Percentiles rank a stretch among this genome's conserved stretches.
phyloP scores from a whole-genome alignment of 2,797 vertebrate genomes.

The Mallotus villosus region DNA sequence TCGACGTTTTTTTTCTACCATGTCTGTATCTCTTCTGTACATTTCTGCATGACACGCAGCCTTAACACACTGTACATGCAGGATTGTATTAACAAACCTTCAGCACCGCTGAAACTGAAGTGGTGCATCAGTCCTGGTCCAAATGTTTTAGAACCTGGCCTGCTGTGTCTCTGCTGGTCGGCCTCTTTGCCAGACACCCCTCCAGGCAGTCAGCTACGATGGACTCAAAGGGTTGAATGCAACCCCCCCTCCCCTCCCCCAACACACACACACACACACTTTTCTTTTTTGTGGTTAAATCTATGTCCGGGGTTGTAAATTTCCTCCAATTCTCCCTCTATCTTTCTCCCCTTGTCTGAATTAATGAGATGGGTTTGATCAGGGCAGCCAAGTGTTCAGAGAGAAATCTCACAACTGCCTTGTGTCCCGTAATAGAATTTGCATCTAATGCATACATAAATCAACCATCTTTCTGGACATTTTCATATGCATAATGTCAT shows the following conservation, averaged over 20 bases:
- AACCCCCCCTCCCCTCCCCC: slow-evolving; percentile 80
- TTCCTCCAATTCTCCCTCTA: slow-evolving; percentile 93
- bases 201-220: slow-evolving; percentile 27
- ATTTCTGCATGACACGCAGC: too few species aligned
- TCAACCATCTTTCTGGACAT: slow-evolving; percentile 99
- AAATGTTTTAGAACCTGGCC: slow-evolving; percentile 23
- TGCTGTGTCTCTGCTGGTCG: slow-evolving; percentile 36
- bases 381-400: slow-evolving; percentile 99
- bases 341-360: slow-evolving; percentile 99
- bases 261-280: slow-evolving; percentile 3
- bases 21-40: background rate
- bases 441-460: slow-evolving; percentile 99
- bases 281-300: slow-evolving; percentile 70
- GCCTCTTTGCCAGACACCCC: slow-evolving; percentile 40
- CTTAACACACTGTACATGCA: too few species aligned
- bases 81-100: background rate
- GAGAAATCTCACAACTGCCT: slow-evolving; percentile 98
- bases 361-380: slow-evolving; percentile 99
- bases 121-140: slow-evolving; percentile 19
- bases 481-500: slow-evolving; percentile 99
- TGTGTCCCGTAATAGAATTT: slow-evolving; percentile 99
- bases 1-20: background rate
- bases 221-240: slow-evolving; percentile 71
- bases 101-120: background rate
- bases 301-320: slow-evolving; percentile 97